Conservation (phyloP, 2,888 invertebrate genomes). For the Drosophila kambysellisi region DNA sequence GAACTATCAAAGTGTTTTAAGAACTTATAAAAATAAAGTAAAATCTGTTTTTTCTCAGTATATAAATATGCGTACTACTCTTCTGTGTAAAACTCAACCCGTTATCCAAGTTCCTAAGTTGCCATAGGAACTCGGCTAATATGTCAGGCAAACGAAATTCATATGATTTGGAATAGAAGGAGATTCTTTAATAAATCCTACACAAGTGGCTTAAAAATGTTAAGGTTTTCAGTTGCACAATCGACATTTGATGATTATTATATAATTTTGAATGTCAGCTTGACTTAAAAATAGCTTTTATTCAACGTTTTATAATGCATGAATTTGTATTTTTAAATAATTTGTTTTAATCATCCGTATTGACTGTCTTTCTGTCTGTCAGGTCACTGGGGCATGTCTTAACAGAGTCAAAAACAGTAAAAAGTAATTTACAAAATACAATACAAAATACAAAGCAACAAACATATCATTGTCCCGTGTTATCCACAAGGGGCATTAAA, state of each 20-base stretch:
- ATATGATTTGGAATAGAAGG: not conserved
- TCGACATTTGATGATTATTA: not conserved
- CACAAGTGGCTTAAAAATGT: no score
- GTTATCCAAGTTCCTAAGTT: not conserved
- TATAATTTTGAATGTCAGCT: not conserved
- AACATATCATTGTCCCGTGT: conserved; percentile 48
- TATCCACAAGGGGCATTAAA: conserved; percentile 53
- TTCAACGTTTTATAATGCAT: not conserved
- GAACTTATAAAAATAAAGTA: not conserved
- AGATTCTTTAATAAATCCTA: not conserved
- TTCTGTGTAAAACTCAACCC: not conserved
- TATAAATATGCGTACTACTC: not conserved
- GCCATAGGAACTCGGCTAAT: not conserved
- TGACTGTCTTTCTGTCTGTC: conserved; percentile 6
- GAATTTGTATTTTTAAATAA: not conserved
- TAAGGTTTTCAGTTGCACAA: no score
- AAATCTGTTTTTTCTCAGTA: not conserved
- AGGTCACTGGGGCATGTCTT: conserved; percentile 51
- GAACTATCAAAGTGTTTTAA: not conserved
- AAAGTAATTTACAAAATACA: conserved; percentile 62
- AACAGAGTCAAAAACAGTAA: conserved; percentile 33
- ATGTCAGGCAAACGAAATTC: not conserved
- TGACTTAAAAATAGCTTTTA: not conserved
- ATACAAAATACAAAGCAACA: conserved; percentile 37
- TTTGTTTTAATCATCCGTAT: conserved; percentile 30